Evolutionary conservation across 2,888 invertebrate genomes (phyloP).

Genomic region (Fragum whitleyi): DNA sequence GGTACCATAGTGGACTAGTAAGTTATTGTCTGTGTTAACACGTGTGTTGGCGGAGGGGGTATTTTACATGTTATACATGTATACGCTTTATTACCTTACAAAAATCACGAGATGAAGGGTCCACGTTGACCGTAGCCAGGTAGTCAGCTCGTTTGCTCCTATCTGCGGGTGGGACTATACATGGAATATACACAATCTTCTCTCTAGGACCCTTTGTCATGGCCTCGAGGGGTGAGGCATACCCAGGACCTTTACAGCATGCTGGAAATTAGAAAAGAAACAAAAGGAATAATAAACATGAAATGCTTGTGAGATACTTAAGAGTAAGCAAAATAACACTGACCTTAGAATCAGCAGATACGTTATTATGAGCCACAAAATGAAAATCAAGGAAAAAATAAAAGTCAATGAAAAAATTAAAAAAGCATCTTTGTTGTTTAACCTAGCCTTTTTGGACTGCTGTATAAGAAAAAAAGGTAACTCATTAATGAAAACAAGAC

Average conservation of each 20-base stretch:
- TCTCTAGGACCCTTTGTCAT: constrained; percentile 93
- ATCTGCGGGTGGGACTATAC: constrained; percentile 88
- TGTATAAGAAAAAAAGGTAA: too few species aligned
- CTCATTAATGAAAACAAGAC: too few species aligned
- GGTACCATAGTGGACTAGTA: too few species aligned
- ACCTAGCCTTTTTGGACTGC: too few species aligned
- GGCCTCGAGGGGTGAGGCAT: constrained; percentile 89
- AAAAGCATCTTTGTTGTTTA: too few species aligned
- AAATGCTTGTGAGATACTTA: not conserved
- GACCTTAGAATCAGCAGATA: too few species aligned
- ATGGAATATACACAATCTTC: constrained; percentile 94
- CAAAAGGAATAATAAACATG: not conserved
- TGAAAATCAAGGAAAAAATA: too few species aligned
- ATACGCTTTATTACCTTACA: constrained; percentile 93
- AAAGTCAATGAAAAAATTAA: too few species aligned
- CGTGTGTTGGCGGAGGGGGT: too few species aligned
- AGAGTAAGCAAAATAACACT: not conserved
- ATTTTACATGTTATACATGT: too few species aligned
- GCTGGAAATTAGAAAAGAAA: constrained; percentile 42
- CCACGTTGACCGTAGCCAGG: constrained; percentile 95
- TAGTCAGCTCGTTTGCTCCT: constrained; percentile 91
- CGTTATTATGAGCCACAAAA: too few species aligned
- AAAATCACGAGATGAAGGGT: constrained; percentile 94
- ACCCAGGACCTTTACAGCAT: constrained; percentile 86
- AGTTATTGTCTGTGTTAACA: too few species aligned